Evolutionary conservation across 2,113 vertebrate genomes (phyloP).

Genomic region (Istiophorus platypterus): DNA sequence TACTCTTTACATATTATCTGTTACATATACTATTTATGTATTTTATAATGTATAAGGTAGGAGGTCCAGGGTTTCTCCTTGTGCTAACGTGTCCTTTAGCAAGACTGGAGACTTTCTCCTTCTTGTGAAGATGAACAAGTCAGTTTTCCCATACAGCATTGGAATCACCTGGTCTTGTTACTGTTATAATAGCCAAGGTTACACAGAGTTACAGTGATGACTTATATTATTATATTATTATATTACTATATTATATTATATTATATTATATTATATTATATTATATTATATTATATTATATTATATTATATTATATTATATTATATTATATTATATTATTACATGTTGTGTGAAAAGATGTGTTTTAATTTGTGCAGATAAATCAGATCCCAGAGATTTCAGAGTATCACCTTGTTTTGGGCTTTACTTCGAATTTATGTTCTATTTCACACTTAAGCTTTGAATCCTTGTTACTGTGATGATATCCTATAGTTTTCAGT

Average conservation of each 20-base stretch:
- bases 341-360: no score
- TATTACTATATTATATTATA: background rate
- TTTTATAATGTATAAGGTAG: no score
- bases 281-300: no score
- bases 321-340: no score
- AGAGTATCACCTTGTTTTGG: background rate
- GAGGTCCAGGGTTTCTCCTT: background rate
- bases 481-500: no score
- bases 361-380: no score
- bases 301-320: no score
- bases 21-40: background rate
- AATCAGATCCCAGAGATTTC: no score
- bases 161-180: background rate
- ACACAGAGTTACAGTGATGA: no score
- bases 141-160: background rate
- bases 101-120: background rate
- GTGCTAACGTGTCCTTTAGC: constrained; percentile 7
- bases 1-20: background rate
- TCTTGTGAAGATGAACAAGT: background rate
- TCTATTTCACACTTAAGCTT: background rate
- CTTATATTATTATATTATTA: background rate
- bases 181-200: background rate
- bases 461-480: background rate
- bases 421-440: background rate
- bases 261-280: no score